Percentiles rank a stretch among this genome's conserved stretches.
These are phyloP conservation scores for Heliconius hewitsoni DNA, from an alignment of 1,140 invertebrate genomes.

Conservation along the genomic window DNA sequence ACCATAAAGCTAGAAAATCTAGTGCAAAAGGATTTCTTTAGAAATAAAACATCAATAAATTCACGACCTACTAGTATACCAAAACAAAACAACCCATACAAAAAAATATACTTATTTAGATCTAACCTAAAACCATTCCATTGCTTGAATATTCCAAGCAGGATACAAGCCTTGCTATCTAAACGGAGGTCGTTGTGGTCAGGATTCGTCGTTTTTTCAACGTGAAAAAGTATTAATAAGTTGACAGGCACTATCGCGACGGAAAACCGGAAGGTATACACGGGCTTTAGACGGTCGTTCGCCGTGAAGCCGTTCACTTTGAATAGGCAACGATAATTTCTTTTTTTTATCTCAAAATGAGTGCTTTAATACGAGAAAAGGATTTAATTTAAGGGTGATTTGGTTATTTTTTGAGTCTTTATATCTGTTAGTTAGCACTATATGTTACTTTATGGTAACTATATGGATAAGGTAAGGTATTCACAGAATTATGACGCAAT, in stretches of 20 bases:
- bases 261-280: slow-evolving; percentile 12
- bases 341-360: slow-evolving; percentile 9
- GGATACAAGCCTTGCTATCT: slow-evolving; percentile 18
- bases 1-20: no score
- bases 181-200: slow-evolving; percentile 17
- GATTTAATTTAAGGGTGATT: background rate
- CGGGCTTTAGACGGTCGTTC: slow-evolving; percentile 17
- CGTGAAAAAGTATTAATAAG: slow-evolving; percentile 23
- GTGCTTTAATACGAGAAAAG: background rate
- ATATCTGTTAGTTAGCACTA: background rate
- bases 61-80: no score
- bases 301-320: slow-evolving; percentile 18
- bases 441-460: no score
- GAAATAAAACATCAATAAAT: no score
- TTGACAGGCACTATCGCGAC: slow-evolving; percentile 18
- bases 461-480: no score
- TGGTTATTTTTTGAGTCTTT: background rate
- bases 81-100: background rate
- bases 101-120: background rate
- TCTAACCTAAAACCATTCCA: background rate
- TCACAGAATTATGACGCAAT: no score
- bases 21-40: no score
- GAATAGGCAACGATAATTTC: slow-evolving; percentile 15
- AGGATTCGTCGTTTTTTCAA: background rate
- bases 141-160: background rate